Conservation (phyloP, 2,797 vertebrate species). For the Anguilla obscura region DNA sequence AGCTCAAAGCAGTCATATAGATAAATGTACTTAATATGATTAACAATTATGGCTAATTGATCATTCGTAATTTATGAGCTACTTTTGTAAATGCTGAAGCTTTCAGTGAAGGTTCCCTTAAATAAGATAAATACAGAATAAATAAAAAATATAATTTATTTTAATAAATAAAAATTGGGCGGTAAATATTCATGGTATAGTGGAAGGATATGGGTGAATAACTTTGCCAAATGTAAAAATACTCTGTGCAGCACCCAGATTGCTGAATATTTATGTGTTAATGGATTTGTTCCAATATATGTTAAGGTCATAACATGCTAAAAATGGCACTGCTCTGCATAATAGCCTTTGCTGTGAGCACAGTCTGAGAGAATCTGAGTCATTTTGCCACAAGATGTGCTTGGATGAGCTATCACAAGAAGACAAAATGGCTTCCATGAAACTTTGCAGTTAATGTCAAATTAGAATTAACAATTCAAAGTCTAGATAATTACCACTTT, state of each 20-base stretch:
- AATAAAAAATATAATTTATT: not conserved
- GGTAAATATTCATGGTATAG: not conserved
- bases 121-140: not conserved
- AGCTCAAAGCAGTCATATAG: not conserved
- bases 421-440: not conserved
- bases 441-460: not conserved
- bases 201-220: not conserved
- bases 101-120: no score
- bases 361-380: not conserved
- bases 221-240: not conserved
- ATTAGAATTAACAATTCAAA: constrained; percentile 3
- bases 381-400: not conserved
- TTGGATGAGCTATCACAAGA: not conserved
- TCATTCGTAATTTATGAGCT: not conserved
- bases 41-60: not conserved
- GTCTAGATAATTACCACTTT: constrained; percentile 1
- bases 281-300: not conserved
- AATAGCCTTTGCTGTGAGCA: constrained; percentile 2
- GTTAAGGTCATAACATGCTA: not conserved
- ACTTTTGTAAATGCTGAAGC: not conserved
- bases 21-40: not conserved
- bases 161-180: no score
- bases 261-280: constrained; percentile 4
- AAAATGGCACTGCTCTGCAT: not conserved
- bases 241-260: not conserved